Conservation (phyloP, 2,888 invertebrate species). For the Cremastinae sp. region DNA sequence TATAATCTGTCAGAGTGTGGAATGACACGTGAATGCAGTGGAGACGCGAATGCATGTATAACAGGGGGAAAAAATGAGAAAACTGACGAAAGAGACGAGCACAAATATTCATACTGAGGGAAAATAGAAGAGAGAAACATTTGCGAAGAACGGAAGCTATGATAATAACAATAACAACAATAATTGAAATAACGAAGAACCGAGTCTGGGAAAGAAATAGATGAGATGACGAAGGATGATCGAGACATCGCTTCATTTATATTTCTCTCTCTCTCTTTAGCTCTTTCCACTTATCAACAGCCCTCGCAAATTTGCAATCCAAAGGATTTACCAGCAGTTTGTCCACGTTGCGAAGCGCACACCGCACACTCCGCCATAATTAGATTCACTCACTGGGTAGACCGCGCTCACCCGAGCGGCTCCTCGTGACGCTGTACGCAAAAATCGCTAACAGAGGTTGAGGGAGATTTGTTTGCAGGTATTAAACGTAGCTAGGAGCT, state of each 20-base stretch:
- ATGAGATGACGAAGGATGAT: slow-evolving; percentile 37
- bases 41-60: not conserved
- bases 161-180: slow-evolving; percentile 39
- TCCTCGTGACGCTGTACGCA: slow-evolving; percentile 43
- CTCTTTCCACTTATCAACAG: slow-evolving; percentile 26
- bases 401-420: slow-evolving; percentile 45
- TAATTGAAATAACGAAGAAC: slow-evolving; percentile 53
- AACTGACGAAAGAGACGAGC: slow-evolving; percentile 21
- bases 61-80: not conserved
- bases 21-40: slow-evolving; percentile 37
- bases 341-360: slow-evolving; percentile 30
- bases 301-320: slow-evolving; percentile 59
- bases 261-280: slow-evolving; percentile 17
- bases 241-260: slow-evolving; percentile 9
- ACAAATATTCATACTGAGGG: not conserved
- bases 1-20: slow-evolving; percentile 23
- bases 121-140: slow-evolving; percentile 32
- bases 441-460: slow-evolving; percentile 28
- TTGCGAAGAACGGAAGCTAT: slow-evolving; percentile 24
- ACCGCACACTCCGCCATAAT: slow-evolving; percentile 52
- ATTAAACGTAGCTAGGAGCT: slow-evolving; percentile 54
- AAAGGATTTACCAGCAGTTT: slow-evolving; percentile 55
- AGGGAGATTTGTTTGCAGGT: slow-evolving; percentile 50
- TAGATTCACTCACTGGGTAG: slow-evolving; percentile 62
- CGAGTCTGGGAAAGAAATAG: slow-evolving; percentile 12